phyloP scores from a whole-genome alignment of 2,797 vertebrate genomes.

The Pseudochirops cupreus region DNA sequence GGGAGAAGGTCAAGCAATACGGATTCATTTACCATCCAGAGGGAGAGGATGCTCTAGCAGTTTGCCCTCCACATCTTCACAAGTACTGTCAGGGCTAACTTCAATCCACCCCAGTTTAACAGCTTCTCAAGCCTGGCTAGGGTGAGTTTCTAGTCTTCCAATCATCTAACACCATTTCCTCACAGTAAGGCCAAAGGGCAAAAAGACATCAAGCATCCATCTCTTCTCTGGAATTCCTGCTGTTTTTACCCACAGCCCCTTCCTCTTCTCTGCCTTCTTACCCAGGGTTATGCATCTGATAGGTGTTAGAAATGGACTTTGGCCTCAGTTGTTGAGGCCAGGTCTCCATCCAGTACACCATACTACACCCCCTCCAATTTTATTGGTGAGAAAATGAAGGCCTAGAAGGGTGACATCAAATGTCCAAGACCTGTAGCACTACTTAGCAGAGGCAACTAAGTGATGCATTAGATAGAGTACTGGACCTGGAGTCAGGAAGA shows the following conservation, averaged over 20 bases:
- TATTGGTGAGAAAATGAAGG: background rate
- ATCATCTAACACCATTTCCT: background rate
- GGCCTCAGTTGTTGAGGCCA: background rate
- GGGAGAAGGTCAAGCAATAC: background rate
- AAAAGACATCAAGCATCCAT: background rate
- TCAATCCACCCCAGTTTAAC: background rate
- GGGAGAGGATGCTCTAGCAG: background rate
- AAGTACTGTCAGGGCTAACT: background rate
- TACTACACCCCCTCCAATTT: background rate
- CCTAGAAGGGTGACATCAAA: background rate
- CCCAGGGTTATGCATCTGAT: background rate
- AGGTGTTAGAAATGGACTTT: background rate
- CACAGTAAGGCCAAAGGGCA: background rate
- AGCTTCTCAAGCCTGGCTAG: background rate
- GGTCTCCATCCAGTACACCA: background rate
- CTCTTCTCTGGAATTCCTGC: background rate
- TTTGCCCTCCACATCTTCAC: no score
- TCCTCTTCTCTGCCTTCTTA: background rate
- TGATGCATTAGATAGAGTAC: background rate
- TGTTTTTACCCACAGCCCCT: background rate
- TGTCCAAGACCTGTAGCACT: background rate
- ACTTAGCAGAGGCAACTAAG: background rate
- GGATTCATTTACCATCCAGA: background rate
- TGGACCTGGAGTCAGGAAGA: background rate
- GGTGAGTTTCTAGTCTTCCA: background rate